Evolutionary conservation across 2,113 vertebrate genomes (phyloP), one percentile per base, ranked within the genome.

Genomic region (Desmodus rotundus): DNA sequence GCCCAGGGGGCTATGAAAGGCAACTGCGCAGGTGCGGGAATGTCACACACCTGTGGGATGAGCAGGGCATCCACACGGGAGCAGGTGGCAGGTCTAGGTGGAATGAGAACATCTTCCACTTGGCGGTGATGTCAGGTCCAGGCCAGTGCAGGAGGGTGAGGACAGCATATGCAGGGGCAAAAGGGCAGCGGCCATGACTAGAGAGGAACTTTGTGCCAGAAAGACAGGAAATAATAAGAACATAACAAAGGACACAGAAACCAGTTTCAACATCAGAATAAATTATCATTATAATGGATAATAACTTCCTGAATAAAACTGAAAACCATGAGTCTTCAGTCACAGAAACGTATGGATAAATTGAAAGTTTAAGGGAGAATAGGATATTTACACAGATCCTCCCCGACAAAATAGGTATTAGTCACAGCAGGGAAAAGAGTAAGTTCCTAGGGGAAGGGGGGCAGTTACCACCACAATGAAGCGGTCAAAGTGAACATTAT

Each of bases 381-480:
- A 14, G 19, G 11, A n/a, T 89, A 86, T 54, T 93, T 74, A 78
- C 20, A 47, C 2, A 82, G 33, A 58, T 20, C 17, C 11, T 47
- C 5, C 43, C 56, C 5, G 4, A 70, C 12, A 26, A 54, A 80
- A 77, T 73, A 74, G 26, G 8, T 73, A 61, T 76, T 63, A 74
- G 52, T 68, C 74, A 67, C 9, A 68, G 3, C 41, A 77, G 12
- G 17, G 78, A 89, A 84, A 73, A 86, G 33, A 45, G 2, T 45
- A 85, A 85, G 2, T 77, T 91, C 22, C 33, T 50, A 70, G 16
- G 52, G 36, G 41, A 16, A 31, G 13, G 1, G 6, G 43, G n/a
- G 28, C 77, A 82, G 83, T 52, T 7, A 47, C 9, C 12, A 36
- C 58, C 61, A 76, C 85, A 86, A 89, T 81, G 78, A 86, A 93